Conservation (phyloP, 2,797 vertebrate species). For the Neopelma chrysocephalum region DNA sequence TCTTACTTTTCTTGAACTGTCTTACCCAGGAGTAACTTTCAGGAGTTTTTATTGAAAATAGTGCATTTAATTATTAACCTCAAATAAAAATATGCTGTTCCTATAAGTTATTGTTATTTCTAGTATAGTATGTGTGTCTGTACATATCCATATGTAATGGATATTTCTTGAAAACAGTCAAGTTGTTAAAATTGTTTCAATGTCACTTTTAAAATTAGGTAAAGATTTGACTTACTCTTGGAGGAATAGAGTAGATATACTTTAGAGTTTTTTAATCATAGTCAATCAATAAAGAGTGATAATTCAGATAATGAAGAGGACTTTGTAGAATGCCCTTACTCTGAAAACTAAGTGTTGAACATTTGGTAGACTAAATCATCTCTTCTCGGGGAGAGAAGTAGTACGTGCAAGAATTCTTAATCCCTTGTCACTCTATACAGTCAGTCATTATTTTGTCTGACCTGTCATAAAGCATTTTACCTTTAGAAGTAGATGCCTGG, state of each 20-base stretch:
- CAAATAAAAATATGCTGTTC: not conserved
- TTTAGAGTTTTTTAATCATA: not conserved
- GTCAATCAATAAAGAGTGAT: not conserved
- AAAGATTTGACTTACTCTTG: not conserved
- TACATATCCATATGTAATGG: not conserved
- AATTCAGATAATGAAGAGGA: not conserved
- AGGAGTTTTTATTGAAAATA: not conserved
- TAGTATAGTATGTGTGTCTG: not conserved
- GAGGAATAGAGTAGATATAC: not conserved
- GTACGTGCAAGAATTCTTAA: slow-evolving; percentile 12
- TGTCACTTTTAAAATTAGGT: not conserved
- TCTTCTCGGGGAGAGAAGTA: not conserved
- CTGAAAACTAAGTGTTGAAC: not conserved
- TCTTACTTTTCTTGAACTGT: not conserved
- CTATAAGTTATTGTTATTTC: not conserved
- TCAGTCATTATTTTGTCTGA: slow-evolving; percentile 10
- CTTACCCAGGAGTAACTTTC: not conserved
- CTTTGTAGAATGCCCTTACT: not conserved
- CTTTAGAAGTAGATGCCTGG: not conserved
- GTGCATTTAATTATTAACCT: not conserved
- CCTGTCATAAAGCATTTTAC: slow-evolving; percentile 30
- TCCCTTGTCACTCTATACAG: not conserved
- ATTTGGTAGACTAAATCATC: not conserved
- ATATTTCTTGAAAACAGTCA: not conserved
- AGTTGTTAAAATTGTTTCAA: not conserved